Evolutionary conservation across 2,113 vertebrate species (phyloP).

Genomic region (Percopsis transmontana): DNA sequence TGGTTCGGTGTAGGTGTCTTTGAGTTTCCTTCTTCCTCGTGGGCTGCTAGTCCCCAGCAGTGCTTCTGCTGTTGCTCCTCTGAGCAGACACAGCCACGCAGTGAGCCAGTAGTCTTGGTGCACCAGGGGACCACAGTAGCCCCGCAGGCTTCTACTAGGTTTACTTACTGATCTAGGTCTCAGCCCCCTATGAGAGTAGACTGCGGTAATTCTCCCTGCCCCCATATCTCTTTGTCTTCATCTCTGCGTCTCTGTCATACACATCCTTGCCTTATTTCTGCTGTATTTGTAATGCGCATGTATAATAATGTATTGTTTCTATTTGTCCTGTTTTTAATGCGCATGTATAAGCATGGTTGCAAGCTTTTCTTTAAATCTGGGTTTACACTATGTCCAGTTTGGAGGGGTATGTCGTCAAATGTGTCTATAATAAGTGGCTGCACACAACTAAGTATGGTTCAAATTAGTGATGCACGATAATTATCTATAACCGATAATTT

Average conservation of each 20-base stretch:
- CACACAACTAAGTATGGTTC: too few relatives aligned
- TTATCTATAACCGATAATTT: too few relatives aligned
- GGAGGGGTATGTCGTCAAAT: too few relatives aligned
- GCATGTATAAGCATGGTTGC: too few relatives aligned
- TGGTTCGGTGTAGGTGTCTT: conserved; percentile 4
- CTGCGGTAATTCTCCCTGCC: conserved; percentile 58
- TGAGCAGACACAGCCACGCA: conserved; percentile 28
- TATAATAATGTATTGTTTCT: not conserved
- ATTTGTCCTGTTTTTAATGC: too few relatives aligned
- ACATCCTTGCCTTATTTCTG: not conserved
- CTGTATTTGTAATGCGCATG: not conserved
- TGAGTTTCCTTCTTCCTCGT: conserved; percentile 33
- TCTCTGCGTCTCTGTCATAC: conserved; percentile 4
- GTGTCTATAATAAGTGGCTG: too few relatives aligned
- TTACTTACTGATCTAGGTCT: conserved; percentile 73
- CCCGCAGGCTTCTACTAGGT: conserved; percentile 60
- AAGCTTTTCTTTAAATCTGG: too few relatives aligned
- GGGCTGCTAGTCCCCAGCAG: conserved; percentile 9
- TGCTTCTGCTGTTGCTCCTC: conserved; percentile 11
- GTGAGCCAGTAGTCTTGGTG: conserved; percentile 41
- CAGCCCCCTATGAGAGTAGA: conserved; percentile 51
- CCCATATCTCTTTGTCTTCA: conserved; percentile 17
- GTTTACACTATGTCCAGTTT: too few relatives aligned
- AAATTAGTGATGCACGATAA: too few relatives aligned
- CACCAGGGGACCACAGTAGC: conserved; percentile 57